Evolutionary conservation across 2,888 invertebrate species (phyloP), one percentile per base, ranked within the genome.

Genomic region (Folsomia manolachei): DNA sequence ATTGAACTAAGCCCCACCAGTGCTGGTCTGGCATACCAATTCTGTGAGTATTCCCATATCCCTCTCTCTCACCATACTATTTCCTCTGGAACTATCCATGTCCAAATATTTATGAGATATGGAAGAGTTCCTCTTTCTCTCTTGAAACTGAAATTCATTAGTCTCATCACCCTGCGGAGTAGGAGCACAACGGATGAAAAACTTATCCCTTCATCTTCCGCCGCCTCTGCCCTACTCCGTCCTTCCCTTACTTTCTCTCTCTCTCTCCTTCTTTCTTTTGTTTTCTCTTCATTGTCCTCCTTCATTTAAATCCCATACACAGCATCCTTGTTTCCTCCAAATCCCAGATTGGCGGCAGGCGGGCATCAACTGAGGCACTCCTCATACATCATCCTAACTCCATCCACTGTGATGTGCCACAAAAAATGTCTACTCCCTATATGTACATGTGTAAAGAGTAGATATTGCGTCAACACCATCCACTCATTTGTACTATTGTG

Each of bases 131-230:
- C 66, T 52, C 66, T 64, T 24, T 27, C 52, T 26, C 67, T 60
- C 67, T 66, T 60, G 60, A 67, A 67, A 67, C 67, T 67, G 56
- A 67, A 67, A 67, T 67, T 67, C 67, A 67, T 67, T 67, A 67
- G 52, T 66, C 51, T 66, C 66, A 67, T 67, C 67, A 24, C 60
- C 24, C 26, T 18, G 23, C 21, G 21, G 39, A n/a, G 14, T 4
- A 25, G 18, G 21, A 64, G 67, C 24, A 56, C 25, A 14, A n/a
- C n/a, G 23, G 52, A 67, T 53, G 67, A 67, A 67, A 67, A 67
- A 67, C 67, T 60, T 67, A 67, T 67, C 67, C 52, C 52, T 66
- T 66, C 66, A 66, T 66, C 66, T 66, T 66, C 25, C 66, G 51
- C 27, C 66, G 52, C 27, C 51, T 21, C 1, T 26, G 19, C 64